Evolutionary conservation across 2,113 vertebrate genomes (phyloP).

Genomic region (Taurulus bubalis): DNA sequence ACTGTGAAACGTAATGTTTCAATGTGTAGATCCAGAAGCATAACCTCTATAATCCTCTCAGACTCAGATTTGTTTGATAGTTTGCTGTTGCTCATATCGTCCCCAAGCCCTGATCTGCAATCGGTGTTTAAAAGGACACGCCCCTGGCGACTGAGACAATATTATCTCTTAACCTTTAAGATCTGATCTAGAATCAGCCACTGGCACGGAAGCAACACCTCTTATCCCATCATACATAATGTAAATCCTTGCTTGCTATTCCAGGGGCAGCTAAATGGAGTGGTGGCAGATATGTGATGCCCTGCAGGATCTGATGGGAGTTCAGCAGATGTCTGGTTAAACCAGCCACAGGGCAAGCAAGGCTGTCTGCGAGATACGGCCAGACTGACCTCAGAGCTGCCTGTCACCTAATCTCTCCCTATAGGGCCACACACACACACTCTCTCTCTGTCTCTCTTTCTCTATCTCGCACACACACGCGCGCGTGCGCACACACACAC

Average conservation of each 20-base stretch:
- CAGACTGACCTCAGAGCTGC: constrained; percentile 64
- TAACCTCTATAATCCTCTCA: constrained; percentile 31
- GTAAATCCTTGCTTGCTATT: constrained; percentile 60
- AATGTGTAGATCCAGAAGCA: not conserved
- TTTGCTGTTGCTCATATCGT: constrained; percentile 7
- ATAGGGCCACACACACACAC: constrained; percentile 14
- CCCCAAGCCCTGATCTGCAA: constrained; percentile 17
- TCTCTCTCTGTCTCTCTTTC: too few species aligned
- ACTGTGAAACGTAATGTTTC: not conserved
- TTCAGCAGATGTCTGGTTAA: constrained; percentile 69
- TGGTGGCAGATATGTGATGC: constrained; percentile 33
- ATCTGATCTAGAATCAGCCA: constrained; percentile 46
- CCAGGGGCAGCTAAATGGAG: constrained; percentile 59
- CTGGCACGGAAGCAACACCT: constrained; percentile 39
- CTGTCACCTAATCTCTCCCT: constrained; percentile 69
- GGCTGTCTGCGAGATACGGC: constrained; percentile 64
- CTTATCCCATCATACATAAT: constrained; percentile 53
- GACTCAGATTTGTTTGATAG: constrained; percentile 24
- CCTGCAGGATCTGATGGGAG: constrained; percentile 60
- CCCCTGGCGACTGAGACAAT: constrained; percentile 45
- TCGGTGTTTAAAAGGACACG: constrained; percentile 45
- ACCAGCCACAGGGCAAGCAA: constrained; percentile 61
- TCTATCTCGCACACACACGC: not conserved
- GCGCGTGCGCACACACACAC: too few species aligned
- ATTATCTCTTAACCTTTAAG: constrained; percentile 45